Percentiles rank a stretch among this genome's conserved stretches.
Conservation (phyloP, 2,888 invertebrate genomes). For the Arge pagana region DNA sequence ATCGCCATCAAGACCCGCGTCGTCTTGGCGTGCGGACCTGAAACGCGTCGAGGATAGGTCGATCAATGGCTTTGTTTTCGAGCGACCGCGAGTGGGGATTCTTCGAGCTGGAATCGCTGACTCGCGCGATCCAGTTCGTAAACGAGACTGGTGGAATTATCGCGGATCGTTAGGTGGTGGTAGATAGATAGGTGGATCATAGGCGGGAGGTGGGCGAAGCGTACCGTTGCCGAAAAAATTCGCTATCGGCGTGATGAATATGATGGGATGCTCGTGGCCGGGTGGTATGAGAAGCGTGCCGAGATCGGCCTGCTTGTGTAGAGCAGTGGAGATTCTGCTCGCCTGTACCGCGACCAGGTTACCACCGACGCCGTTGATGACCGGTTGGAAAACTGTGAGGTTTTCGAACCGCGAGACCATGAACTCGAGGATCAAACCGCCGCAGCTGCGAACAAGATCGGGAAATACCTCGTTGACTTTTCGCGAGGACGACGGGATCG, state of each 20-base stretch:
- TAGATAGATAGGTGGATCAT: too few relatives aligned
- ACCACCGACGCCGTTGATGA: slow-evolving; percentile 82
- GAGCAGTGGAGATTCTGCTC: slow-evolving; percentile 74
- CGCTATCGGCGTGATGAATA: slow-evolving; percentile 65
- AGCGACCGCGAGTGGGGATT: not conserved
- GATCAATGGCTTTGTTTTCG: not conserved
- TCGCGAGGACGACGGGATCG: not conserved
- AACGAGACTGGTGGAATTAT: too few relatives aligned
- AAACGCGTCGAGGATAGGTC: slow-evolving; percentile 26
- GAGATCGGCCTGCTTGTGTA: slow-evolving; percentile 69
- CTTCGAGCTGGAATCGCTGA: not conserved
- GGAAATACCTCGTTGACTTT: too few relatives aligned
- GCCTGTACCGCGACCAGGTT: slow-evolving; percentile 81
- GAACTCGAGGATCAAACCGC: slow-evolving; percentile 74
- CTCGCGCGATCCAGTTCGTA: too few relatives aligned
- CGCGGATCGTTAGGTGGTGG: too few relatives aligned
- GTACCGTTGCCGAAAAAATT: slow-evolving; percentile 68
- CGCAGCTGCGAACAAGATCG: slow-evolving; percentile 66
- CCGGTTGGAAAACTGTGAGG: slow-evolving; percentile 81
- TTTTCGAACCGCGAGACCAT: slow-evolving; percentile 71
- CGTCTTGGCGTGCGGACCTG: slow-evolving; percentile 69
- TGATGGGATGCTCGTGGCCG: slow-evolving; percentile 61
- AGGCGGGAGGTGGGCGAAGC: not conserved
- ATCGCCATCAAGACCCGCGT: slow-evolving; percentile 73
- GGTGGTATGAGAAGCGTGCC: slow-evolving; percentile 65